These are phyloP conservation scores for Masticophis lateralis DNA, from an alignment of 2,797 vertebrate genomes.

Conservation along the genomic window DNA sequence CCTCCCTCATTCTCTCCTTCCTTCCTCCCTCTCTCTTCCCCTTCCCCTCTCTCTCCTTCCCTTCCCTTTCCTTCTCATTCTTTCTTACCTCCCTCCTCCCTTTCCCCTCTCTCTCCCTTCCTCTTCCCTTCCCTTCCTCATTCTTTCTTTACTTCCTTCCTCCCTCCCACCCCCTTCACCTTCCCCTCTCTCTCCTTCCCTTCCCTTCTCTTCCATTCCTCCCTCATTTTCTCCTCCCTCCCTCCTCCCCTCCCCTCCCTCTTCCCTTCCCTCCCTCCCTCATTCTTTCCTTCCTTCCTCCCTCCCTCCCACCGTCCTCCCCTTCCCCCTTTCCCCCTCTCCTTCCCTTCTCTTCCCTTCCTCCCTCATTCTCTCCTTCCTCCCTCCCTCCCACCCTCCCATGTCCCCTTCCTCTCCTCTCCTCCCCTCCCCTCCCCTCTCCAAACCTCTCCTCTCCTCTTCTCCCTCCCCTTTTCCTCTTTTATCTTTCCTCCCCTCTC, in stretches of 20 bases:
- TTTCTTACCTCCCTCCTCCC: background rate
- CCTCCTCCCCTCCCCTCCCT: no score
- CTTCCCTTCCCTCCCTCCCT: no score
- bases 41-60: no score
- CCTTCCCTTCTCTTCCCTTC: background rate
- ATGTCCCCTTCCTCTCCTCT: rapidly evolving
- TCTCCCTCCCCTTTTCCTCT: background rate
- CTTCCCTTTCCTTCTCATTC: no score
- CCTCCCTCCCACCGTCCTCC: background rate
- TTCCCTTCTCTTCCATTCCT: no score
- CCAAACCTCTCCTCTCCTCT: background rate
- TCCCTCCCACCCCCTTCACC: no score
- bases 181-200: rapidly evolving
- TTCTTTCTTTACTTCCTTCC: background rate
- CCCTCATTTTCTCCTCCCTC: no score
- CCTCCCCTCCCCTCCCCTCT: rapidly evolving
- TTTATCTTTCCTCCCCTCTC: background rate
- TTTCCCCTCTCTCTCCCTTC: background rate
- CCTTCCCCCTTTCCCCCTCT: background rate
- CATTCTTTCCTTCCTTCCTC: no score
- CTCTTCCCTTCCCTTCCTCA: background rate
- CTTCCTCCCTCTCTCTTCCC: no score
- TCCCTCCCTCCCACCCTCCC: background rate
- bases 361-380: background rate
- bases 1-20: background rate